Evolutionary conservation across 2,888 invertebrate species (phyloP).

Genomic region (Gibbula magus): DNA sequence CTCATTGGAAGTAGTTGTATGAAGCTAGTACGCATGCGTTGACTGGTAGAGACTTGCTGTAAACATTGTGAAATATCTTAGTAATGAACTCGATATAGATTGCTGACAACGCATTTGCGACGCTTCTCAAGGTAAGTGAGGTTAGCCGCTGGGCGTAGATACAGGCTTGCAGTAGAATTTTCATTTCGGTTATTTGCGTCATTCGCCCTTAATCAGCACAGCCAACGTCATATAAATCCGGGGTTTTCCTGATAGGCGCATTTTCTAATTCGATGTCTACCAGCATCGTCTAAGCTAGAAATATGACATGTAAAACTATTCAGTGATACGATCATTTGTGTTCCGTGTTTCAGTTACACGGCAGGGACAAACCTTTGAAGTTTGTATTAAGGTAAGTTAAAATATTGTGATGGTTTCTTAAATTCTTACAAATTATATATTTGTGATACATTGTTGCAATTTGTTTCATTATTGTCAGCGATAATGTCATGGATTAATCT

Average conservation of each 20-base stretch:
- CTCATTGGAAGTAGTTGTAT: not conserved
- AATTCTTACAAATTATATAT: too few relatives aligned
- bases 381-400: not conserved
- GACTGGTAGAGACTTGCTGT: not conserved
- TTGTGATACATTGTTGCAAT: too few relatives aligned
- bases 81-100: not conserved
- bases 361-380: not conserved
- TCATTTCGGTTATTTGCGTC: not conserved
- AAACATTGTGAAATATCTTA: slow-evolving; percentile 4
- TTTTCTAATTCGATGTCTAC: not conserved
- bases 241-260: not conserved
- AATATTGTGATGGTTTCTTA: too few relatives aligned
- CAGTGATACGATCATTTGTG: not conserved
- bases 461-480: too few relatives aligned
- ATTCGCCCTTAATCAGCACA: not conserved
- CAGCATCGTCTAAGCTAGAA: not conserved
- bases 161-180: not conserved
- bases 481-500: too few relatives aligned
- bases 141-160: too few relatives aligned
- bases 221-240: not conserved
- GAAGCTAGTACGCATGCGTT: not conserved
- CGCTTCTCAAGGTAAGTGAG: not conserved
- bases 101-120: not conserved
- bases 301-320: not conserved
- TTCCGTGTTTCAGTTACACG: not conserved